Evolutionary conservation across 2,888 invertebrate genomes (phyloP), one percentile per base, ranked within the genome.

Genomic region (Aporophyla nigra): DNA sequence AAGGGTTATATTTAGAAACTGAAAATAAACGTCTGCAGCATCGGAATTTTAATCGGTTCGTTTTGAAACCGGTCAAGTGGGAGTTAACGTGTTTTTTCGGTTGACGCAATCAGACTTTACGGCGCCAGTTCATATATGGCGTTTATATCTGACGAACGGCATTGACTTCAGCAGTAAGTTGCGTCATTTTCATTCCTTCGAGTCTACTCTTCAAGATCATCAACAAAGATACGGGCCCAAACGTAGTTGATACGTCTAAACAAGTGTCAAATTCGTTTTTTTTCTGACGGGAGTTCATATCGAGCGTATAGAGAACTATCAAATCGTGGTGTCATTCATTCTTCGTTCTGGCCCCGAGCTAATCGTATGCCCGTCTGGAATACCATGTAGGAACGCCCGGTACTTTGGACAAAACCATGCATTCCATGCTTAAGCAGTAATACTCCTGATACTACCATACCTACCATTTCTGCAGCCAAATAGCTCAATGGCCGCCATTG

Each of bases 1-100:
- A 86, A 88, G 76, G 74, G 24, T 40, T 87, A 86, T 83, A 84
- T 82, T 83, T 87, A 87, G 87, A 84, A 49, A 24, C 54, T 66
- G 77, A 76, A 77, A 84, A 83, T 71, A 78, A 78, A 76, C 78
- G 76, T 59, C 66, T 54, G 66, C 76, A 83, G 12, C 82, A 66
- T 77, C 21, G 87, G 84, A 58, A 87, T 87, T 87, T 87, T 84
- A 85, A 87, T 87, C 82, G 75, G 27, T 61, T 68, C 71, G 68
- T 70, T 84, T 67, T 49, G 40, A 82, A 77, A 70, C 63, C 63
- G 78, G 74, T 82, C 87, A 83, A 87, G 87, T 78, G 76, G 73
- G 76, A 76, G 66, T 62, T 66, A 71, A 14, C 24, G n/a, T 66
- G 61, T 59, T 63, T 58, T 72, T 74, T 46, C 12, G 7, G 58